Conservation (phyloP, 2,888 invertebrate genomes). For the Axea sp. region DNA sequence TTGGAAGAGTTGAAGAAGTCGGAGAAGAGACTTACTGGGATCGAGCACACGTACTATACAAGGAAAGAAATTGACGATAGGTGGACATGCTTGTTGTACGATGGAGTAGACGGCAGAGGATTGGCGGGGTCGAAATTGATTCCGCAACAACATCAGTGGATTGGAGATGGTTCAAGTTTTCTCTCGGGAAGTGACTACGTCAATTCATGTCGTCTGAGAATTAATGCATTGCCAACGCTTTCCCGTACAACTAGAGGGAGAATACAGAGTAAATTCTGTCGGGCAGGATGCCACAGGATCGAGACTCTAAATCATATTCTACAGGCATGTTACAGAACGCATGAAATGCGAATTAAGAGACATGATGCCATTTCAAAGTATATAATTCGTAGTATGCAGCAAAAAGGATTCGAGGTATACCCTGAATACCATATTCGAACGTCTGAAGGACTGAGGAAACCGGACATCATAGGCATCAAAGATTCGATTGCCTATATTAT, state of each 20-base stretch:
- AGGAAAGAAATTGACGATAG: background rate
- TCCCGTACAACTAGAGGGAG: constrained; percentile 17
- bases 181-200: constrained; percentile 40
- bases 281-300: constrained; percentile 29
- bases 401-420: background rate
- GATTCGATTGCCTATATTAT: background rate
- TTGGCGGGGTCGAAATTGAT: constrained; percentile 7
- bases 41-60: background rate
- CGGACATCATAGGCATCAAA: background rate
- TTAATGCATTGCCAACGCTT: constrained; percentile 36
- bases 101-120: constrained; percentile 16
- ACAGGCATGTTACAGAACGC: constrained; percentile 52
- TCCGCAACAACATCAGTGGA: constrained; percentile 47
- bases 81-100: constrained; percentile 8
- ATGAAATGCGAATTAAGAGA: constrained; percentile 69
- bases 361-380: constrained; percentile 63
- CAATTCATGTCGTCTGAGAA: constrained; percentile 14
- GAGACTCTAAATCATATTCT: constrained; percentile 53
- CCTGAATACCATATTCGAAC: background rate
- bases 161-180: constrained; percentile 27
- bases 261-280: background rate
- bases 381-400: constrained; percentile 14
- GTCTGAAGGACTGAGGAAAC: background rate
- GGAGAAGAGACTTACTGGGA: background rate
- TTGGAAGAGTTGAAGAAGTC: too few relatives aligned